phyloP scores from a whole-genome alignment of 2,888 invertebrate species.

The Dermolepida albohirtum region DNA sequence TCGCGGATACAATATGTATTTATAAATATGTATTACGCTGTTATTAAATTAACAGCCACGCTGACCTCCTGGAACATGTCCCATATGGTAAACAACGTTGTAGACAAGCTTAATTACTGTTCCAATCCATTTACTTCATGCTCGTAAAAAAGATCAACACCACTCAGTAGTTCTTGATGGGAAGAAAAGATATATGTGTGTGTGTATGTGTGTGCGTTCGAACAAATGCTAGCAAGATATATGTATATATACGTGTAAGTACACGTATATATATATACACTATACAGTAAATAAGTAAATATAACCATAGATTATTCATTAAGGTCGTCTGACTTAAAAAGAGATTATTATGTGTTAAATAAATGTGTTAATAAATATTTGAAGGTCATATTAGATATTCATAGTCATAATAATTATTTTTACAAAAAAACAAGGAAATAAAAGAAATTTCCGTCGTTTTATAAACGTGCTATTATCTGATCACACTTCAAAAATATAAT shows the following conservation, averaged over 20 bases:
- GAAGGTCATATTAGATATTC: no score
- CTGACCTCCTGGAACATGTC: conserved; percentile 31
- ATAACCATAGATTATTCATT: no score
- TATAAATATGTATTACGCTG: conserved; percentile 5
- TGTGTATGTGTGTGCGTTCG: conserved; percentile 1
- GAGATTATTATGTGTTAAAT: no score
- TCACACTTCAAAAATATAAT: no score
- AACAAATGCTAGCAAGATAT: conserved; percentile 31
- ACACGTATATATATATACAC: conserved; percentile 2
- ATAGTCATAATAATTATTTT: no score
- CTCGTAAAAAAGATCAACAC: conserved; percentile 27
- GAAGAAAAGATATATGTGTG: conserved; percentile 16
- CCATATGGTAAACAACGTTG: conserved; percentile 36
- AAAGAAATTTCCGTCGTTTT: no score
- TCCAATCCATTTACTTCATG: conserved; percentile 31
- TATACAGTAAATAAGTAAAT: no score
- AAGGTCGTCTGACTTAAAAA: no score
- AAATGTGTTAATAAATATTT: no score
- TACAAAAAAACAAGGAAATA: no score
- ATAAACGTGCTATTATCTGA: no score
- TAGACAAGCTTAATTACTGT: conserved; percentile 36
- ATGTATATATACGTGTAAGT: conserved; percentile 26
- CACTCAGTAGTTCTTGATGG: conserved; percentile 19
- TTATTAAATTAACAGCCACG: conserved; percentile 35
- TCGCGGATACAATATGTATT: neutral